Base-by-base conservation (phyloP, 92 coral and sea anemone species). In the Parazoanthus atlanticus region DNA sequence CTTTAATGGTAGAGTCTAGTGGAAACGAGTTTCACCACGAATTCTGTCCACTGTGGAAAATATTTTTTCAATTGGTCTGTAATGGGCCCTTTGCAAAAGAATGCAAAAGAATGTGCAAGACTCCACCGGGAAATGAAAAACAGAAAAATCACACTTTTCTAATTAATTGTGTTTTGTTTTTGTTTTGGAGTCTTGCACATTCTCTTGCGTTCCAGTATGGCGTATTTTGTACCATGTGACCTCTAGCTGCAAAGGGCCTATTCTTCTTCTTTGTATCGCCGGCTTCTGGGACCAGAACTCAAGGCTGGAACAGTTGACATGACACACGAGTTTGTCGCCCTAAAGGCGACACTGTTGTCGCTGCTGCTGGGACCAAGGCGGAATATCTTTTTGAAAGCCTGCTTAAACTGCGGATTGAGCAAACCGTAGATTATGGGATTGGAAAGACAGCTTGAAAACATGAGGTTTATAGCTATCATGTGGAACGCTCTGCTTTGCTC, bases 381-480 rank as follows among this genome's bases (percentile, higher is more conserved):
- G 34, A 82, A 81, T n/a, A 81, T 40, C 32, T 80, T 82, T 23
- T 86, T 78, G 79, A 94, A 94, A 33, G 94, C 94, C 29, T 85
- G 77, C 47, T 93, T 89, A 70, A 94, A 93, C 84, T 94, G 98
- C 0, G 94, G 98, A 76, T 93, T 94, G 85, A 93, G 86, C 54
- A 93, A 76, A n/a, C 98, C 98, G 82, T 94, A 94, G 40, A 94
- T 91, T 78, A 94, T 77, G 1, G 98, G 95, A 54, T 94, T 94
- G 56, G 93, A 81, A 77, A 92, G 76, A 64, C 93, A 86, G 71
- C 95, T 94, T 75, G 90, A 74, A 47, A 89, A 94, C 82, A 84
- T 90, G 67, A 93, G 85, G 61, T 72, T 79, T 54, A 93, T 89
- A 3, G 94, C 85, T 16, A 89, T 69, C 49, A 82, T 85, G 52